Evolutionary conservation across 2,113 vertebrate genomes (phyloP), one percentile per base, ranked within the genome.

Genomic region (Helogale parvula): DNA sequence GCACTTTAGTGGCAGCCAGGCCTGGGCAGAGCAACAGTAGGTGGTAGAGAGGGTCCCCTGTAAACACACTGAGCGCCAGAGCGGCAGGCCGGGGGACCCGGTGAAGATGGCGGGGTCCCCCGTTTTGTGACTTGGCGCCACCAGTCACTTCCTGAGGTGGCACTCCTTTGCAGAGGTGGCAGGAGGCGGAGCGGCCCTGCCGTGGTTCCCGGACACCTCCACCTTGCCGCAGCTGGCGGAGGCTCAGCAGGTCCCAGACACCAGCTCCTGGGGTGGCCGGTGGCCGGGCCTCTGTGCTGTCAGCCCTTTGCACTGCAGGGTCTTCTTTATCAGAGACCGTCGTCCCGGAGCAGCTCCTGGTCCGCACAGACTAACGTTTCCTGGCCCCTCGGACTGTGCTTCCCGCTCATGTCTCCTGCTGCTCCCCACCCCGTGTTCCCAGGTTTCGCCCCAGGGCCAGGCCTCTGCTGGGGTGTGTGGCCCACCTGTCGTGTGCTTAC

Each of bases 401-500:
- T 74, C 41, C 79, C 8, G 3, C 54, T 35, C 47, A 17, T 1
- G 6, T 11, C 52, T 33, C 23, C 41, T 2, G 25, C 74, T 1
- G 2, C 3, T 38, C 74, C 38, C 66, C 25, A 4, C 38, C 74
- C 47, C 41, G 5, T 41, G 41, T 41, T 3, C 41, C 41, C 41
- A 41, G 41, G 4, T 63, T 63, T 35, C 15, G 35, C 66, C 38
- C 25, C 5, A 31, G 2, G 29, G 71, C 89, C 50, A 31, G 93
- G 33, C 27, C 33, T 74, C 45, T 57, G 76, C 63, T 31, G 65
- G 5, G n/a, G 57, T n/a, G 57, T 25, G n/a, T 60, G n/a, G 23
- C 76, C 60, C 19, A 15, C 3, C 63, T 23, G 31, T 0, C 0
- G 3, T 23, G 35, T 21, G 57, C 27, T 69, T 68, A 3, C 35